Percentiles rank a stretch among this genome's conserved stretches.
phyloP scores from a whole-genome alignment of 1,140 invertebrate species.

The Aethina tumida region DNA sequence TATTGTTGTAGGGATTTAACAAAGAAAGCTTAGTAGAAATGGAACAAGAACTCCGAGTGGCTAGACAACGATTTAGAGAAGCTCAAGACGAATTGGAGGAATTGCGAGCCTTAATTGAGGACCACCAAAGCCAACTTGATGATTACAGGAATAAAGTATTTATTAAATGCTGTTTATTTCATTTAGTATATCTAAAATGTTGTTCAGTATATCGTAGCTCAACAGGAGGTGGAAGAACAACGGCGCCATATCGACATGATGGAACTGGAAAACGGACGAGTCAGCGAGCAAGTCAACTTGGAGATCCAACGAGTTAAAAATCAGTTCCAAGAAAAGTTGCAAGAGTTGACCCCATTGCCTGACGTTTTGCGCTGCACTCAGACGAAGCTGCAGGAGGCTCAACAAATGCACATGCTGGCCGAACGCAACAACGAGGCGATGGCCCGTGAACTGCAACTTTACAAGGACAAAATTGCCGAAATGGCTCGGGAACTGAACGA shows the following conservation, averaged over 20 bases:
- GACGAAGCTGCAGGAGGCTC: slow-evolving; percentile 56
- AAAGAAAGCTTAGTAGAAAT: slow-evolving; percentile 54
- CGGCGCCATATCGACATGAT: slow-evolving; percentile 58
- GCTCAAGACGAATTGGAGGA: slow-evolving; percentile 58
- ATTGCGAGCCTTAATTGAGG: slow-evolving; percentile 52
- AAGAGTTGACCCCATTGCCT: slow-evolving; percentile 59
- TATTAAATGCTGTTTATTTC: slow-evolving; percentile 3
- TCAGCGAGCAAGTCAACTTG: slow-evolving; percentile 63
- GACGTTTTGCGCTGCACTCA: slow-evolving; percentile 64
- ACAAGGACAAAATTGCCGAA: slow-evolving; percentile 44
- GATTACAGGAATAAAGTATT: slow-evolving; percentile 61
- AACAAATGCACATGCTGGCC: slow-evolving; percentile 50
- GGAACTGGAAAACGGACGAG: slow-evolving; percentile 63
- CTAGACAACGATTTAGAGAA: slow-evolving; percentile 53
- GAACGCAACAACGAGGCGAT: slow-evolving; percentile 53
- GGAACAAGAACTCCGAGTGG: slow-evolving; percentile 49
- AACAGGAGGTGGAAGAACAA: slow-evolving; percentile 65
- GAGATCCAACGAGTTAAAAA: slow-evolving; percentile 66
- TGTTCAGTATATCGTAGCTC: slow-evolving; percentile 52
- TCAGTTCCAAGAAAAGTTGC: slow-evolving; percentile 65
- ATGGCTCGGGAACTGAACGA: slow-evolving; percentile 29
- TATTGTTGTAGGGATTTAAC: neutral
- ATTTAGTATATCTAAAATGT: neutral
- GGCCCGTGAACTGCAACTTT: slow-evolving; percentile 43
- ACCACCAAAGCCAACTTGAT: slow-evolving; percentile 58